A percentile compares a stretch with the other conserved stretches of the same genome.
phyloP scores from a whole-genome alignment of 2,888 invertebrate genomes.

The Nephrocerus scutellatus region DNA sequence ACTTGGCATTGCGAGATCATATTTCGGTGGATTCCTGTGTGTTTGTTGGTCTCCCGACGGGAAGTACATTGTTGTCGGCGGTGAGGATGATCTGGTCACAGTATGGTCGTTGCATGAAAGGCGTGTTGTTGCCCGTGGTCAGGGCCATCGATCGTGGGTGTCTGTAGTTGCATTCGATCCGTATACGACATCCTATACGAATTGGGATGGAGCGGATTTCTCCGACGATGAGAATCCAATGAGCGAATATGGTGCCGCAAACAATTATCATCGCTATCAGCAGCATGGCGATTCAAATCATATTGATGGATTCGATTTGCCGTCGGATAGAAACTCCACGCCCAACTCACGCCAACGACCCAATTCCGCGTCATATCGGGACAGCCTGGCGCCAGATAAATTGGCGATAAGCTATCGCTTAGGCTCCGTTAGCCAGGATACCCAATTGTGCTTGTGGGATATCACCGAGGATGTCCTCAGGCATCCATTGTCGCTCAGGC shows the following conservation, averaged over 20 bases:
- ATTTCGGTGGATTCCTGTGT: conserved; percentile 96
- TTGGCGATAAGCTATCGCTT: conserved; percentile 69
- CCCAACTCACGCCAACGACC: conserved; percentile 38
- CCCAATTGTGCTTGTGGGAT: conserved; percentile 97
- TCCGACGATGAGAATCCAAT: conserved; percentile 54
- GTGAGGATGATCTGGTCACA: conserved; percentile 97
- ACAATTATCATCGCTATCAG: conserved; percentile 19
- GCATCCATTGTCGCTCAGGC: conserved; percentile 53
- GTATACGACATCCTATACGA: conserved; percentile 67
- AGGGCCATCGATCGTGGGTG: conserved; percentile 97
- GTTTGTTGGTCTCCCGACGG: conserved; percentile 98
- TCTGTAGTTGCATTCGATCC: conserved; percentile 93
- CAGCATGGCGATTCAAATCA: conserved; percentile 30
- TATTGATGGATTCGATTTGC: conserved; percentile 41
- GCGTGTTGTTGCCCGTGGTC: conserved; percentile 92
- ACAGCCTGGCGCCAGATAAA: conserved; percentile 43
- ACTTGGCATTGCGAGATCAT: conserved; percentile 86
- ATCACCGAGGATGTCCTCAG: conserved; percentile 89
- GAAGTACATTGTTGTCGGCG: conserved; percentile 91
- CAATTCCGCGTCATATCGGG: conserved; percentile 43
- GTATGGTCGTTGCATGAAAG: conserved; percentile 92
- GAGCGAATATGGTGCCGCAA: conserved; percentile 35
- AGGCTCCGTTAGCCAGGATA: conserved; percentile 96
- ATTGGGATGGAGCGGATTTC: conserved; percentile 53
- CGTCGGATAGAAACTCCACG: conserved; percentile 39